phyloP scores from a whole-genome alignment of 2,888 invertebrate species.

The Drosophila mettleri region DNA sequence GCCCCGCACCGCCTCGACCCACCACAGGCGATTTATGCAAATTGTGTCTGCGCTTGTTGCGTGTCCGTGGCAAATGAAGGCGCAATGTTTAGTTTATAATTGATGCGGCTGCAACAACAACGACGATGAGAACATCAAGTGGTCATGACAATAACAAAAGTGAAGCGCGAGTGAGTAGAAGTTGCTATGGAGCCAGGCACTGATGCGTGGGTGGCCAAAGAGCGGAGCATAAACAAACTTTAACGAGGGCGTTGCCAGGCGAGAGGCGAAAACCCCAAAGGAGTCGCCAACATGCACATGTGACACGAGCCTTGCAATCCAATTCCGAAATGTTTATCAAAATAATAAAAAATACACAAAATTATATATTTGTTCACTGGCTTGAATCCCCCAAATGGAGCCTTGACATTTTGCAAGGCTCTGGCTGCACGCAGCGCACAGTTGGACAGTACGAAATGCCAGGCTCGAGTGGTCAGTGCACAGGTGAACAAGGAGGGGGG shows the following conservation, averaged over 20 bases:
- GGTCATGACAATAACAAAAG: constrained; percentile 66
- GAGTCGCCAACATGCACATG: neutral
- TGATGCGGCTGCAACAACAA: constrained; percentile 54
- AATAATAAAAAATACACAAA: neutral
- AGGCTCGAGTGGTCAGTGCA: constrained; percentile 12
- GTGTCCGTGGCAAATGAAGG: constrained; percentile 54
- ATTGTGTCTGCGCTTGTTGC: constrained; percentile 57
- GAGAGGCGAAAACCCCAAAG: constrained; percentile 25
- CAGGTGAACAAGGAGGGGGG: neutral
- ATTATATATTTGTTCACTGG: neutral
- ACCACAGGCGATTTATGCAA: constrained; percentile 27
- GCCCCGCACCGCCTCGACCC: neutral
- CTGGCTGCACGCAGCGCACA: neutral
- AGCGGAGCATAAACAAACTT: constrained; percentile 61
- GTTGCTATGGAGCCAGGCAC: constrained; percentile 49
- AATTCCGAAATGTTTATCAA: neutral
- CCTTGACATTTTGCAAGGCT: constrained; percentile 44
- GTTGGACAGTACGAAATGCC: neutral
- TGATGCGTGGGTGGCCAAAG: constrained; percentile 29
- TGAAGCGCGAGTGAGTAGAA: neutral
- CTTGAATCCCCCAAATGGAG: neutral
- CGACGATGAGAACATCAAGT: constrained; percentile 56
- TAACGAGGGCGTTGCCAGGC: constrained; percentile 68
- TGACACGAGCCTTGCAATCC: constrained; percentile 4
- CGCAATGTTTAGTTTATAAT: constrained; percentile 66